Percentiles rank a stretch among this genome's conserved stretches.
Evolutionary conservation across 2,888 invertebrate genomes (phyloP).

Genomic region (Trichogramma evanescens): DNA sequence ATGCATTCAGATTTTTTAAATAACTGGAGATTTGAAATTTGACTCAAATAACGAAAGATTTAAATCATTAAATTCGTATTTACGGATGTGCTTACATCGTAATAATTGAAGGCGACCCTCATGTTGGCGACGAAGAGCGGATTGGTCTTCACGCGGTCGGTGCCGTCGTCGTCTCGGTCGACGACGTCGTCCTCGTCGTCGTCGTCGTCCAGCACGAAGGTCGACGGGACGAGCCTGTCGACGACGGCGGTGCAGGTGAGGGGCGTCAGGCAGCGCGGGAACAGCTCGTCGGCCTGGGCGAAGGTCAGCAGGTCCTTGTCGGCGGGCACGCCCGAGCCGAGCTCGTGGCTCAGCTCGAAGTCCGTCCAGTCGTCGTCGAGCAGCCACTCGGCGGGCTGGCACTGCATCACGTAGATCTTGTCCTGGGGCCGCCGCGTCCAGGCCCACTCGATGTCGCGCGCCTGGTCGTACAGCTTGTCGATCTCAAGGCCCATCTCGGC

Average conservation of each 20-base stretch:
- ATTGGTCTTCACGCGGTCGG: too few species aligned
- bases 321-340: constrained; percentile 61
- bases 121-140: constrained; percentile 10
- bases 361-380: constrained; percentile 67
- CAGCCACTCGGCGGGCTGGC: constrained; percentile 62
- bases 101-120: constrained; percentile 27
- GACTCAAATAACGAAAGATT: too few species aligned
- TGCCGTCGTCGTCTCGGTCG: constrained; percentile 2
- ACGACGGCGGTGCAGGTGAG: not conserved
- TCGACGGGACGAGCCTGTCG: not conserved
- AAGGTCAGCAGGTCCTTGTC: constrained; percentile 50
- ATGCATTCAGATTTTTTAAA: too few species aligned
- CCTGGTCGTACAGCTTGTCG: constrained; percentile 62
- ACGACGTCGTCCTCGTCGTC: not conserved
- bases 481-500: constrained; percentile 55
- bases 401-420: constrained; percentile 64
- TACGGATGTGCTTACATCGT: constrained; percentile 24
- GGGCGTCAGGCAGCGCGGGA: constrained; percentile 29
- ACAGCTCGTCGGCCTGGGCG: constrained; percentile 40
- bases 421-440: constrained; percentile 47
- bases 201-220: not conserved
- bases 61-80: too few species aligned
- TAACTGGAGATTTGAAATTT: too few species aligned
- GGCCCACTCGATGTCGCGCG: constrained; percentile 79
- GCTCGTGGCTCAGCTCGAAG: constrained; percentile 71